phyloP scores from a whole-genome alignment of 2,113 vertebrate genomes.

The Tricholaema leucomelas region DNA sequence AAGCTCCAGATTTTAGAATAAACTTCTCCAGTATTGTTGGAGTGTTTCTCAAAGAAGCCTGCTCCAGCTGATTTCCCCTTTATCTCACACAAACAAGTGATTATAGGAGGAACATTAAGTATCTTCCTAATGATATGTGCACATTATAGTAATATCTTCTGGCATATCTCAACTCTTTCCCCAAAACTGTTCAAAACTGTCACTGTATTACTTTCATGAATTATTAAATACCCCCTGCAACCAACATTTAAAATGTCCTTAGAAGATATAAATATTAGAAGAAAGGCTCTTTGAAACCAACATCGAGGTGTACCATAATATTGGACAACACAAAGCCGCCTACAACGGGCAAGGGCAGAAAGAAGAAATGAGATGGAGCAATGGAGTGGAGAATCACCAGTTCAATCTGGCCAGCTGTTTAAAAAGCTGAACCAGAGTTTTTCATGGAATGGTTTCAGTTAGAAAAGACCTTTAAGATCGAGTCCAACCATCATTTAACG shows the following conservation, averaged over 20 bases:
- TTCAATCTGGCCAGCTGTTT: neutral
- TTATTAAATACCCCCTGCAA: fast-evolving
- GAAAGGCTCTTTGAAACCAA: fast-evolving
- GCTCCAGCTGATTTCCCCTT: neutral
- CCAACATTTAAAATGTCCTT: neutral
- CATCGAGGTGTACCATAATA: too few relatives aligned
- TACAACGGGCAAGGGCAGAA: neutral
- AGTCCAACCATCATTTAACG: too few relatives aligned
- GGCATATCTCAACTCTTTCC: neutral
- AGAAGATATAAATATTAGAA: neutral
- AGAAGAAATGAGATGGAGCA: neutral
- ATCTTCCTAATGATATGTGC: neutral
- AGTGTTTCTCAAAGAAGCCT: fast-evolving
- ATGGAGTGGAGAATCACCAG: fast-evolving
- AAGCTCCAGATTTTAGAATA: neutral
- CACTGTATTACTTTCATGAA: neutral
- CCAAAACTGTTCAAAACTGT: fast-evolving
- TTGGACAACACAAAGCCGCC: neutral
- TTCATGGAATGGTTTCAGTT: too few relatives aligned
- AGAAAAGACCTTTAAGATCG: too few relatives aligned
- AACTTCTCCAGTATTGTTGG: neutral
- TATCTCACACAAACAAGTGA: neutral
- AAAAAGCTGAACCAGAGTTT: neutral
- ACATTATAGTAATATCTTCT: fast-evolving
- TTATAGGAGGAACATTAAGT: neutral